Evolutionary conservation across 2,888 invertebrate species (phyloP), one percentile per base, ranked within the genome.

Genomic region (Sthenelais limicola): DNA sequence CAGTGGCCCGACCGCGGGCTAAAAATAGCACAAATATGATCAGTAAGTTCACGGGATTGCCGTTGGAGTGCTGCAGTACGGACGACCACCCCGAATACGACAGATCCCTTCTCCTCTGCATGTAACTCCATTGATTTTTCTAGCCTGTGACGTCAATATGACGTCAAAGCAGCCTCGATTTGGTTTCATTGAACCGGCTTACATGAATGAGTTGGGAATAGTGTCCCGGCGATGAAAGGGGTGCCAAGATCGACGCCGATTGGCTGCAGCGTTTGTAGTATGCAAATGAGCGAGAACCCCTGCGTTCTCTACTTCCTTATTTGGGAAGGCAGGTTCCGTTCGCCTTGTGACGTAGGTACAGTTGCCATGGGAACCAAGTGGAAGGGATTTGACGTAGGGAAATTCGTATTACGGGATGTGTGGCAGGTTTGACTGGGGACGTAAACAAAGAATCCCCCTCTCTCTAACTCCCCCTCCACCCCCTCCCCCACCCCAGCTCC

Each of bases 141-240:
- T 43, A 7, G 38, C 62, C 38, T 38, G 43, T 62, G 62, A 62
- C 62, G 62, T 38, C 35, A 24, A 24, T n/a, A 21, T 62, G 62
- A 62, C 62, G 62, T 62, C 62, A 62, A 43, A 35, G 28, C 38
- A 35, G 62, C 62, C 62, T 62, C 62, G 35, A 1, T 62, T 38
- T 38, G 3, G 24, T 38, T 62, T 62, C 62, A 62, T 62, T 62
- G 62, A 62, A 43, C 38, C 38, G 62, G 38, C 43, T 28, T 24
- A 62, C 62, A 62, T 62, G 62, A 62, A 62, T 62, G 62, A 43
- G 38, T 38, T 15, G 38, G 38, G 15, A 24, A 26, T 7, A 26
- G 51, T n/a, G 24, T n/a, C 9, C 21, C 51, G 51, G 21, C n/a
- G 51, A 30, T 28, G 28, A 30, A 26, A 26, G 52, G 5, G 21